Base-by-base conservation (phyloP, 2,113 vertebrate genomes). In the Syngnathus typhle region DNA sequence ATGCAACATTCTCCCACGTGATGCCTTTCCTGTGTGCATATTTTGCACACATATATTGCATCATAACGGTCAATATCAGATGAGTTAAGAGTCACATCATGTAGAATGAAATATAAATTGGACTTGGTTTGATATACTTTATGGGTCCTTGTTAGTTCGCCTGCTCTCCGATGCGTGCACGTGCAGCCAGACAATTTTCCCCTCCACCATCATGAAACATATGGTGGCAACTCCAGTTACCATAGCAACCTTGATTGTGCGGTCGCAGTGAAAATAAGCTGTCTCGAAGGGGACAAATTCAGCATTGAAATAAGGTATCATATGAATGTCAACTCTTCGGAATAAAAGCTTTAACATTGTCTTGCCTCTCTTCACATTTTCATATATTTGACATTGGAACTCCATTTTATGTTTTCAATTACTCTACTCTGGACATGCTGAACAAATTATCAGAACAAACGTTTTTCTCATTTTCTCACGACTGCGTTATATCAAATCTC, bases 241-340 rank as follows among this genome's bases (percentile, higher is more conserved):
- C 86, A 89, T 90, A 71, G 88, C 75, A 87, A 91, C 88, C 69
- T 71, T 77, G 80, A 81, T 71, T 86, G 79, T 89, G 76, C 67
- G 65, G 65, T 71, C 65, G 23, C 61, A 69, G 83, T 63, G 70
- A 67, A 80, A 55, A 56, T 12, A 23, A 13, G 23, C 11, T 76
- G 43, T 75, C 74, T 62, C 49, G 67, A 77, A 73, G 49, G 64
- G 63, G 47, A 67, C 38, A 63, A 71, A 63, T 7, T 10, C 21
- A 47, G 44, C 44, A 15, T 46, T 73, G 60, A 81, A 75, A 68
- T 62, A 6, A 70, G 27, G 46, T 46, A 19, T 43, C 32, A 32
- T 32, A 27, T 23, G 11, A 6, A 56, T 56, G 32, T 32, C 13
- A 32, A 2, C 36, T 32, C 16, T n/a, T 51, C 9, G 8, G 5